Base-by-base conservation (phyloP, 2,113 vertebrate species). In the Felis chaus region DNA sequence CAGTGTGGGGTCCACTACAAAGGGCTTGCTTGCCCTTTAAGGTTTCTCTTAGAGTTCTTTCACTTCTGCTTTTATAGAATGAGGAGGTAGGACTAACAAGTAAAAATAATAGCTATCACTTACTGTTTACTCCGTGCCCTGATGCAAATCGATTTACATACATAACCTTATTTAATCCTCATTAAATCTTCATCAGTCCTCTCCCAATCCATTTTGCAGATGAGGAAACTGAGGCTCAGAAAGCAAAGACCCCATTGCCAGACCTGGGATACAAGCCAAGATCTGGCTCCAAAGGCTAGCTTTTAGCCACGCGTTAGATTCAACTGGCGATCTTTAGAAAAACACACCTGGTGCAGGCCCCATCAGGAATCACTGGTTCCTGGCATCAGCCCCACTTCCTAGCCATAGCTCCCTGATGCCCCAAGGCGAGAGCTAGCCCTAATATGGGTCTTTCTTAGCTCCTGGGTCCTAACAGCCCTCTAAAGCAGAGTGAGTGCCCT, bases 221-320 rank as follows among this genome's bases (percentile, higher is more conserved):
- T 53, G n/a, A 91, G 87, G 33, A 98, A 96, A 13, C 45, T 55
- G 66, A 95, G 89, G 27, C 65, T 78, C 18, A 53, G 66, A 71
- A 96, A 91, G 61, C 61, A 23, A 57, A 94, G 91, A 78, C 33
- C 36, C 50, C 27, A 1, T 41, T 50, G 55, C 82, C 85, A 69
- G 82, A 89, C 91, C 65, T 89, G 50, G 80, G 27, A 23, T 61
- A 10, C 7, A 53, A 31, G 55, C 48, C 11, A 27, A n/a, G 85
- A 78, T 91, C 80, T n/a, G 33, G 41, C 29, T 65, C 16, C 13
- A 15, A 55, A 87, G 84, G 29, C n/a, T 69, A 21, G n/a, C 74
- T 69, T 3, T n/a, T n/a, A 76, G 31, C 82, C 12, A 66, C 31
- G 7, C 33, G 31, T n/a, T 94, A 65, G 50, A 50, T 12, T 95